Evolutionary conservation across 2,797 vertebrate species (phyloP), one percentile per base, ranked within the genome.

Genomic region (Accipiter badius): DNA sequence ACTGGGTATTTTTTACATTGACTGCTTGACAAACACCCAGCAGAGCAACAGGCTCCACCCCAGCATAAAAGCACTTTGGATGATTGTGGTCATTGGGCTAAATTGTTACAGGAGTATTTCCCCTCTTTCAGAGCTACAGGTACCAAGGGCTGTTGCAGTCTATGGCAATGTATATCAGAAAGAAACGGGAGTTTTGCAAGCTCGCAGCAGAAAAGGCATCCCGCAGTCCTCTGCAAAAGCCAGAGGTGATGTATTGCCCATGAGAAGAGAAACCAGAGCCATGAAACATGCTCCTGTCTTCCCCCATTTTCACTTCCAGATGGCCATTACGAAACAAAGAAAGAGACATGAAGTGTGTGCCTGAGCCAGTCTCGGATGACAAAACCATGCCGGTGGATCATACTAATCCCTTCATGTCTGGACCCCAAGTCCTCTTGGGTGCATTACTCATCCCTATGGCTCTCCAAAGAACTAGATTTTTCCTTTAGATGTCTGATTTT

Each of bases 401-500:
- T 19, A 42, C 40, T 85, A 92, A 95, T 90, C 63, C 81, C 63
- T 80, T 85, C 72, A 12, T 46, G 78, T 89, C 81, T 72, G 78
- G 69, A 81, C 67, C 86, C 79, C 62, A 81, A 11, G 42, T 89
- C 65, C 90, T 94, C 79, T 55, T 58, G 90, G 69, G 89, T 87
- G 35, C 42, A 78, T 94, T 91, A 91, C 90, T 97, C 95, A 93
- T 81, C 57, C 82, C 37, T 72, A 82, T 66, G 71, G 79, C 94
- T 97, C 89, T 94, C 81, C 67, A 33, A 89, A 90, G 90, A 96
- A 91, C 85, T 92, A 95, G 82, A 91, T 95, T 98, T 98, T 98
- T 98, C 87, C 89, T 88, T 93, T 52, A 95, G 96, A 97, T 94
- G 49, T 96, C 95, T 91, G 90, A 67, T 96, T 97, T 97, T 96